phyloP scores from a whole-genome alignment of 2,888 invertebrate species.

The Alsophila aescularia region DNA sequence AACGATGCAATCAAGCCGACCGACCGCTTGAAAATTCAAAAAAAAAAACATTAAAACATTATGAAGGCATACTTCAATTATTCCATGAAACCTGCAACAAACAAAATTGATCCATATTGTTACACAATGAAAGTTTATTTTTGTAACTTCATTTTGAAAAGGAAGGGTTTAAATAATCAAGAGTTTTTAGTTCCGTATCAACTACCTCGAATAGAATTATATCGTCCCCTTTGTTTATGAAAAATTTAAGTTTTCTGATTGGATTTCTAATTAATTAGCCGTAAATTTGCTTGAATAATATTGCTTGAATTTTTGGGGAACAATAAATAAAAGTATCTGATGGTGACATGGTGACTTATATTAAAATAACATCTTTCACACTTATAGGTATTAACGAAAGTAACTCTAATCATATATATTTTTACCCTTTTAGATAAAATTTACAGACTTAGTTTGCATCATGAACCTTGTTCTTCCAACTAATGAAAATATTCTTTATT shows the following conservation, averaged over 20 bases:
- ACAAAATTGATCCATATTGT: slow-evolving; percentile 2
- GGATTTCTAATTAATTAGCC: slow-evolving; percentile 61
- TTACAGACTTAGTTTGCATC: too few species aligned
- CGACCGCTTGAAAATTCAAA: slow-evolving; percentile 44
- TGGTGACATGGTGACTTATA: too few species aligned
- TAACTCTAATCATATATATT: too few species aligned
- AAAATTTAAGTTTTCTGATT: slow-evolving; percentile 64
- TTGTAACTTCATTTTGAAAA: slow-evolving; percentile 5
- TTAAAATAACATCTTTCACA: too few species aligned
- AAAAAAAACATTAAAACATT: slow-evolving; percentile 51
- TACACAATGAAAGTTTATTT: slow-evolving; percentile 21
- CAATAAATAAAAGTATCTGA: too few species aligned
- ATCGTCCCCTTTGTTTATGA: slow-evolving; percentile 51
- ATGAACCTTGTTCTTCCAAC: too few species aligned
- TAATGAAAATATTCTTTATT: too few species aligned
- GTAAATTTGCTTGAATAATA: slow-evolving; percentile 26
- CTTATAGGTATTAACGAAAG: too few species aligned
- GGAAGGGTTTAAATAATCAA: slow-evolving; percentile 53
- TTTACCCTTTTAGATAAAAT: too few species aligned
- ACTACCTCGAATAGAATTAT: slow-evolving; percentile 42
- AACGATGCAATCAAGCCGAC: slow-evolving; percentile 40
- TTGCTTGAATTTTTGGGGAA: not conserved
- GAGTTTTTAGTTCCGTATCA: slow-evolving; percentile 58
- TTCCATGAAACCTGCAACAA: not conserved
- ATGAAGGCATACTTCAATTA: slow-evolving; percentile 43